Conservation (phyloP, 2,888 invertebrate genomes). For the Oligia fasciuncula region DNA sequence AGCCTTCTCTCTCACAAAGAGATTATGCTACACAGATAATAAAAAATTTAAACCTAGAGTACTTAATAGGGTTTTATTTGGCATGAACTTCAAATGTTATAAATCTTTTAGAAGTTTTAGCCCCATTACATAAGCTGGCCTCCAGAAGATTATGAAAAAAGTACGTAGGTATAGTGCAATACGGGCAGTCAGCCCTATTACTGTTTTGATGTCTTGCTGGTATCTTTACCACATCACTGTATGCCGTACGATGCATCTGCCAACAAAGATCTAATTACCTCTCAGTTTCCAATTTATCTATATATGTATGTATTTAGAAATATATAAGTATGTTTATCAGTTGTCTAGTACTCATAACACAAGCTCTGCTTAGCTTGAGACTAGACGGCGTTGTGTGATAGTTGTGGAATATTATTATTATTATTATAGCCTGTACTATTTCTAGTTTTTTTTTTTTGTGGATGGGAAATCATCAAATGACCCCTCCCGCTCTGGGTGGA, state of each 20-base stretch:
- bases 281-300: slow-evolving; percentile 1
- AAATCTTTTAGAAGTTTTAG: not conserved
- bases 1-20: not conserved
- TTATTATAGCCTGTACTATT: slow-evolving; percentile 1
- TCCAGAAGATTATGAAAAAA: not conserved
- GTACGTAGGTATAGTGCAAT: not conserved
- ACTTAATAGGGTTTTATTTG: not conserved
- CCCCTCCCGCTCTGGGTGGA: too few relatives aligned
- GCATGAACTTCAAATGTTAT: not conserved
- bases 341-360: too few relatives aligned
- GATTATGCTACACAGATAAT: not conserved
- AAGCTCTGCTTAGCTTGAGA: too few relatives aligned
- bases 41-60: not conserved
- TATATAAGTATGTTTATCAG: too few relatives aligned
- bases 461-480: too few relatives aligned
- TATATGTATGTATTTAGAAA: too few relatives aligned
- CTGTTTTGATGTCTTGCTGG: too few relatives aligned
- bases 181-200: not conserved
- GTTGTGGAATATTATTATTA: too few relatives aligned
- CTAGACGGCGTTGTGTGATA: too few relatives aligned
- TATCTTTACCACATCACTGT: not conserved
- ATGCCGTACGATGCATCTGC: not conserved
- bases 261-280: not conserved
- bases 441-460: not conserved
- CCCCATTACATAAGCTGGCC: too few relatives aligned